Conservation (phyloP, 2,797 vertebrate species). For the Astyanax mexicanus region DNA sequence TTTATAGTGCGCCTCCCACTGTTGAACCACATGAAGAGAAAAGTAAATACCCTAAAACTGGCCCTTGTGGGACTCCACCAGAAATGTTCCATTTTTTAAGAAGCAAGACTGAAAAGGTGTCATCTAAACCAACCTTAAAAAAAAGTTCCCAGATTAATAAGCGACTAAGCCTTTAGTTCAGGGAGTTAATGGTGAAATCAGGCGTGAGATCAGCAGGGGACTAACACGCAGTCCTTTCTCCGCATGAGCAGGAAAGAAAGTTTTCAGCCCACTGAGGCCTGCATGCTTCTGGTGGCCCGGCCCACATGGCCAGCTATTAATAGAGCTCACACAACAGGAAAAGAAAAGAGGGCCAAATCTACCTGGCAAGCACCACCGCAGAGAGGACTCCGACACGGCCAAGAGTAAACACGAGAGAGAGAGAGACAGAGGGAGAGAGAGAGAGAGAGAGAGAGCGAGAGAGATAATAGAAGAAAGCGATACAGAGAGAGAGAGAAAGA, state of each 20-base stretch:
- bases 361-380: slow-evolving; percentile 79
- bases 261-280: slow-evolving; percentile 75
- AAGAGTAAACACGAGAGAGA: slow-evolving; percentile 69
- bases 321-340: slow-evolving; percentile 83
- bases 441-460: slow-evolving; percentile 33
- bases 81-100: no score
- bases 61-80: no score
- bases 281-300: slow-evolving; percentile 72
- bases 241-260: slow-evolving; percentile 72
- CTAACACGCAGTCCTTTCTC: slow-evolving; percentile 50
- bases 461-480: no score
- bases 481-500: no score
- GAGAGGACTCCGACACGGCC: slow-evolving; percentile 77
- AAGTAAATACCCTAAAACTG: no score
- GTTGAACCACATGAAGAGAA: no score
- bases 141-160: neutral
- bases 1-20: no score
- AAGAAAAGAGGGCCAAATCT: slow-evolving; percentile 82
- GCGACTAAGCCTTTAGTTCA: neutral
- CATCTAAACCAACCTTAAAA: no score
- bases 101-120: no score
- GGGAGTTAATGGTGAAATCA: neutral
- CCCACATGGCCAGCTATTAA: slow-evolving; percentile 79
- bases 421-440: slow-evolving; percentile 36
- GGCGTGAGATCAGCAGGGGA: slow-evolving; percentile 18